A percentile compares a stretch with the other conserved stretches of the same genome.
Conservation (phyloP, 2,797 vertebrate species). For the Brachyalestes nurse region DNA sequence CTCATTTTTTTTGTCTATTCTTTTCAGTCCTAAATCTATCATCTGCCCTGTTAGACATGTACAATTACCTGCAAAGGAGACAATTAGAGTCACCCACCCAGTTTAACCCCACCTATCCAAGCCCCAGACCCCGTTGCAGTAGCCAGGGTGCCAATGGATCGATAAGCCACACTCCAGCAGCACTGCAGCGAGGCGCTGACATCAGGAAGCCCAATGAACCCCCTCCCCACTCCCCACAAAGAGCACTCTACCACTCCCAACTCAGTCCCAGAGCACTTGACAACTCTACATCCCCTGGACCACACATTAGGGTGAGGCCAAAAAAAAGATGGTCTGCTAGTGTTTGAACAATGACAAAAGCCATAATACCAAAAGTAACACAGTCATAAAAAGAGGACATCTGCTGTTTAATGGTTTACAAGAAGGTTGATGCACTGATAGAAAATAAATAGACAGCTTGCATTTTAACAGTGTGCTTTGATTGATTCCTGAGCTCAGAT, state of each 20-base stretch:
- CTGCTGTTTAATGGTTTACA: slow-evolving; percentile 29
- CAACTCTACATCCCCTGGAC: slow-evolving; percentile 44
- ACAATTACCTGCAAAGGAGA: slow-evolving; percentile 47
- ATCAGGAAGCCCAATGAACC: slow-evolving; percentile 52
- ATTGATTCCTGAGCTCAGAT: slow-evolving; percentile 45
- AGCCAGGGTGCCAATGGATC: slow-evolving; percentile 56
- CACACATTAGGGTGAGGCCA: slow-evolving; percentile 41
- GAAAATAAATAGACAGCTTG: slow-evolving; percentile 28
- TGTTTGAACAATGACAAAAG: slow-evolving; percentile 31
- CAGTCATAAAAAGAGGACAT: not conserved
- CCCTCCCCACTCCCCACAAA: slow-evolving; percentile 45
- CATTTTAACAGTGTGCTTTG: slow-evolving; percentile 31
- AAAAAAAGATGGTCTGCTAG: slow-evolving; percentile 30
- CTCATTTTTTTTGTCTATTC: not conserved
- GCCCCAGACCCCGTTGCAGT: slow-evolving; percentile 22
- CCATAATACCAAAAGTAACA: not conserved
- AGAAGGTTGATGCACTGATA: slow-evolving; percentile 20
- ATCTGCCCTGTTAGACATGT: slow-evolving; percentile 25
- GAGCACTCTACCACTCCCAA: slow-evolving; percentile 54
- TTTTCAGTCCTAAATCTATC: not conserved
- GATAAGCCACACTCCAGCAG: slow-evolving; percentile 54
- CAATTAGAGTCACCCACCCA: not conserved
- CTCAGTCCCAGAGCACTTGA: slow-evolving; percentile 48
- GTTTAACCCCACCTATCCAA: slow-evolving; percentile 31
- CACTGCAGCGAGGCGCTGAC: slow-evolving; percentile 51